Evolutionary conservation across 2,888 invertebrate species (phyloP), one percentile per base, ranked within the genome.

Genomic region (Scelioninae gen. 1): DNA sequence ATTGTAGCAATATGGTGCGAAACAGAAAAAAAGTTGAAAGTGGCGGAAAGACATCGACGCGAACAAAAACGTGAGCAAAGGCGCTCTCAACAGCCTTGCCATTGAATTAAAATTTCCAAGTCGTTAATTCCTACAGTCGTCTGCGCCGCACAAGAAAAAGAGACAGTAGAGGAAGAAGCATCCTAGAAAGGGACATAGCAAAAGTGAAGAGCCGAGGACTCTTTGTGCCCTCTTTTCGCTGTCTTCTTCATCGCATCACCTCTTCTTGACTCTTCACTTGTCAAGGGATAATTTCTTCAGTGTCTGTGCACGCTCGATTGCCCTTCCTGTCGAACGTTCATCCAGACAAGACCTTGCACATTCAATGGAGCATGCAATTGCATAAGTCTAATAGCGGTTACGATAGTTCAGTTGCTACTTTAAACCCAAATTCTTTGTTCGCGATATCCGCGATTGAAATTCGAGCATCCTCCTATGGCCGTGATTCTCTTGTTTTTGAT

Each of bases 91-190:
- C 81, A 88, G 88, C 89, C 87, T 89, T 89, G 88, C 88, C 87
- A 88, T 89, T 89, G 88, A 89, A 89, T 88, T 89, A 87, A 86
- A 89, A 88, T 89, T 88, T 89, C 89, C 88, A 85, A 88, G 87
- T 88, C 88, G 88, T 89, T 89, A 88, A 87, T 88, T 88, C 86
- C 85, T 84, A 85, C 77, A 79, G 85, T 75, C 60, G 62, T 71
- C 72, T n/a, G 31, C 31, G 40, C 23, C 32, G n/a, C n/a, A n/a
- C n/a, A n/a, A n/a, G 38, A 49, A 51, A 51, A 51, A 13, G 62
- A 66, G 51, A 38, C 62, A 63, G 53, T 74, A 68, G 55, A 7
- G 34, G 34, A 34, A 34, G 62, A 62, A 38, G n/a, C n/a, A n/a
- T n/a, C n/a, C n/a, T n/a, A n/a, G n/a, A n/a, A n/a, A n/a, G n/a